Conservation (phyloP, 2,797 vertebrate genomes). For the Lateolabrax maculatus region DNA sequence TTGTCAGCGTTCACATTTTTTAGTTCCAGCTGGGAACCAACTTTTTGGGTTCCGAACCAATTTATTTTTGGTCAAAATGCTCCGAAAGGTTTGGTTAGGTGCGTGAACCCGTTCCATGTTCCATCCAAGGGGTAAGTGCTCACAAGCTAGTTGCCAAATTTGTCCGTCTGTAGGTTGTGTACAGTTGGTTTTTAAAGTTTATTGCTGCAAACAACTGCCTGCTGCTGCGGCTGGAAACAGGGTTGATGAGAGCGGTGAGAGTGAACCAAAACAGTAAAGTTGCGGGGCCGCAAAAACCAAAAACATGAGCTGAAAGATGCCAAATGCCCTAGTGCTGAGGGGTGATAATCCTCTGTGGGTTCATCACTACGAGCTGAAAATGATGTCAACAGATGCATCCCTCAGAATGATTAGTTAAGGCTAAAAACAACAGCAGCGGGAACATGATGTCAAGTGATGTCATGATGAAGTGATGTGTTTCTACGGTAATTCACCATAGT, state of each 20-base stretch:
- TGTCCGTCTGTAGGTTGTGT: no score
- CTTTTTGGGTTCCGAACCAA: no score
- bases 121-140: no score
- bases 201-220: neutral
- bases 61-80: no score
- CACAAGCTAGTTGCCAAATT: neutral
- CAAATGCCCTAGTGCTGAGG: neutral
- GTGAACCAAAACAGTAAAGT: neutral
- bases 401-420: neutral
- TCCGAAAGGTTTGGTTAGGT: no score
- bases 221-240: neutral
- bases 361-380: slow-evolving; percentile 1
- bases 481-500: neutral
- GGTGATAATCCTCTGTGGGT: neutral
- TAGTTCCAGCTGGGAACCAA: no score
- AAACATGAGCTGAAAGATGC: neutral
- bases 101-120: no score
- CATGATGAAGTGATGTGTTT: no score
- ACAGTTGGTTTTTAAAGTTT: neutral
- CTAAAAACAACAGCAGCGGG: neutral
- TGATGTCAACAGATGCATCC: neutral
- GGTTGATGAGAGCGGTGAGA: neutral
- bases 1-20: no score
- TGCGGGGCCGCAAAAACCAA: neutral
- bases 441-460: slow-evolving; percentile 22